Percentiles rank a stretch among this genome's conserved stretches.
Evolutionary conservation across 2,113 vertebrate species (phyloP).

Genomic region (Myotis lucifugus): DNA sequence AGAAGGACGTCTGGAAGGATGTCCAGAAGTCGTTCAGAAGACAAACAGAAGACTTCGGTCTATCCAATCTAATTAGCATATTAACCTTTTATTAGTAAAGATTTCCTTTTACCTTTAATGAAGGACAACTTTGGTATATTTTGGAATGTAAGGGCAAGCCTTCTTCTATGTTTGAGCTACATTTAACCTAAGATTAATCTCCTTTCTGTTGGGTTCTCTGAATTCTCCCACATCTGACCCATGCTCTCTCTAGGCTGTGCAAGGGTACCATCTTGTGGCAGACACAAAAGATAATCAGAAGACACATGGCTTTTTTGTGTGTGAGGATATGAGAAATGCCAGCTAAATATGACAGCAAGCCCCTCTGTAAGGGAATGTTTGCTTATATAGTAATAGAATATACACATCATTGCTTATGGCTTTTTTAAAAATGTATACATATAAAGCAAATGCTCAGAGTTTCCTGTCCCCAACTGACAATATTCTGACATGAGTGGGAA

Average conservation of each 20-base stretch:
- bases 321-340: not conserved
- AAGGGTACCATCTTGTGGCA: constrained; percentile 80
- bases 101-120: not conserved
- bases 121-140: not conserved
- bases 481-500: not conserved
- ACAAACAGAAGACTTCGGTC: too few species aligned
- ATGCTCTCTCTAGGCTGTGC: constrained; percentile 53
- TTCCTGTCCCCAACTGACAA: not conserved
- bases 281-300: constrained; percentile 41
- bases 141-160: not conserved
- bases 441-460: not conserved
- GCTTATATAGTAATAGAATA: not conserved
- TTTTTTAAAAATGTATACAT: not conserved
- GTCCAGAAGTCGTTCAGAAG: too few species aligned
- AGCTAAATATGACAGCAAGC: not conserved
- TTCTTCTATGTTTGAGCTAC: not conserved
- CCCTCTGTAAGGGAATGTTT: not conserved
- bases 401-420: not conserved
- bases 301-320: not conserved
- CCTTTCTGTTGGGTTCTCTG: not conserved
- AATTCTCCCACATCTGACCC: not conserved
- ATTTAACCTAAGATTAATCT: constrained; percentile 5
- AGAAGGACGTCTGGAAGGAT: too few species aligned
- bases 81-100: too few species aligned
- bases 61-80: too few species aligned